Percentiles rank a stretch among this genome's conserved stretches.
These are phyloP conservation scores for Drosophila ananassae DNA, from an alignment of 1,140 invertebrate species.

Conservation along the genomic window DNA sequence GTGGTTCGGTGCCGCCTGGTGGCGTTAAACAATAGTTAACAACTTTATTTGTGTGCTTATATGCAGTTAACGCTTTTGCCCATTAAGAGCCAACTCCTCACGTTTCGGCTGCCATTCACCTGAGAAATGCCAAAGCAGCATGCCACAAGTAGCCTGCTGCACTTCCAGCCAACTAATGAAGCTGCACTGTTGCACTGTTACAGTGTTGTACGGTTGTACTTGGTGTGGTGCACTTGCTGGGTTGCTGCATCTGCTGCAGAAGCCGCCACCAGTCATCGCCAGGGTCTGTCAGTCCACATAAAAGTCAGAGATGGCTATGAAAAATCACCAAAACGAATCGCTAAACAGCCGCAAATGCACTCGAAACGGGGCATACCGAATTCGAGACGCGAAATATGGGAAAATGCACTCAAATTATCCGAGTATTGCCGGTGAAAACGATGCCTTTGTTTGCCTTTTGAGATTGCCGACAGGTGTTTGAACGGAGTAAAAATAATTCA, in stretches of 20 bases:
- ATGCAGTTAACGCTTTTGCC: constrained; percentile 46
- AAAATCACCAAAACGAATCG: constrained; percentile 53
- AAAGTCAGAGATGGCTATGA: constrained; percentile 60
- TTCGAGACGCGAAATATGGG: constrained; percentile 21
- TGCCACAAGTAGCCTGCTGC: constrained; percentile 14
- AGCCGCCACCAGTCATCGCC: constrained; percentile 42
- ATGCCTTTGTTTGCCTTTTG: constrained; percentile 16
- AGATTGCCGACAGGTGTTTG: constrained; percentile 2
- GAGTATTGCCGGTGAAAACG: constrained; percentile 21
- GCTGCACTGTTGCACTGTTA: constrained; percentile 10
- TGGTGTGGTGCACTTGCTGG: constrained; percentile 19
- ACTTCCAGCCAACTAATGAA: constrained; percentile 21
- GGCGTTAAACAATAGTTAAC: constrained; percentile 55
- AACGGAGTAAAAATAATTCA: not conserved
- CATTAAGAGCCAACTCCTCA: constrained; percentile 43
- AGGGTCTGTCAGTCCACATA: constrained; percentile 64
- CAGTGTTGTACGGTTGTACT: constrained; percentile 9
- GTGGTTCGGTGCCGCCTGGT: constrained; percentile 13
- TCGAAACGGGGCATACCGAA: constrained; percentile 44
- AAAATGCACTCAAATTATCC: constrained; percentile 26
- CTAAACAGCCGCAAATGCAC: constrained; percentile 53
- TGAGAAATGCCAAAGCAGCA: constrained; percentile 51
- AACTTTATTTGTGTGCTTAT: constrained; percentile 52
- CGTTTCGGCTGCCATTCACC: constrained; percentile 49
- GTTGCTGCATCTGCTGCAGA: constrained; percentile 29